Base-by-base conservation (phyloP, 2,888 invertebrate species). In the Caenorhabditis sp. region DNA sequence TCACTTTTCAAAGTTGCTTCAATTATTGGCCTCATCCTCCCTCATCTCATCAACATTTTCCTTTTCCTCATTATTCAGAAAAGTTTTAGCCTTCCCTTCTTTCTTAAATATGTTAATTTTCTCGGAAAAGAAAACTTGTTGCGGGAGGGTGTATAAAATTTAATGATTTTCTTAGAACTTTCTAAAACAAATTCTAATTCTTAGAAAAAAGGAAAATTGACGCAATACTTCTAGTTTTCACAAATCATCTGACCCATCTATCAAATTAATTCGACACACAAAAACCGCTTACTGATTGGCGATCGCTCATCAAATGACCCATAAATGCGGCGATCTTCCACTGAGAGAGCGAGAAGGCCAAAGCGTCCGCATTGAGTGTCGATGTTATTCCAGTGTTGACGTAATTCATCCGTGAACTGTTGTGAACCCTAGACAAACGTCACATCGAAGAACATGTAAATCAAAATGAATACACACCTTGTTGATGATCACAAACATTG, bases 281-380 rank as follows among this genome's bases (percentile, higher is more conserved):
- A n/a, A n/a, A n/a, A n/a, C n/a, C n/a, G n/a, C 85, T 80, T 20
- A 84, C 85, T 70, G 5, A 85, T 84, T 74, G 83, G 83, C 15
- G 83, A 70, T 37, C 77, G 50, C 51, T 68, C 44, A 67, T 87
- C 88, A 62, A 84, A 81, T 2, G 86, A 80, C 24, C 79, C 87
- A 58, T 74, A 88, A 15, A 88, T 68, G 15, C 78, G 53, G 32
- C 86, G 82, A 32, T 87, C 85, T 26, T 80, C 80, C 15, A 84
- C 62, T 18, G 85, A 83, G 11, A 88, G 72, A 26, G 87, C 60
- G 11, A 88, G 77, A 24, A 88, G 28, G 9, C 83, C 87, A 24
- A 76, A 69, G 18, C 80, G 76, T 22, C 81, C 79, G 51, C 88
- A 88, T 62, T 88, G 88, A 1, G 84, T 65, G 55, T 88, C 88